Conservation (phyloP, 2,888 invertebrate genomes). For the Plutella xylostella region DNA sequence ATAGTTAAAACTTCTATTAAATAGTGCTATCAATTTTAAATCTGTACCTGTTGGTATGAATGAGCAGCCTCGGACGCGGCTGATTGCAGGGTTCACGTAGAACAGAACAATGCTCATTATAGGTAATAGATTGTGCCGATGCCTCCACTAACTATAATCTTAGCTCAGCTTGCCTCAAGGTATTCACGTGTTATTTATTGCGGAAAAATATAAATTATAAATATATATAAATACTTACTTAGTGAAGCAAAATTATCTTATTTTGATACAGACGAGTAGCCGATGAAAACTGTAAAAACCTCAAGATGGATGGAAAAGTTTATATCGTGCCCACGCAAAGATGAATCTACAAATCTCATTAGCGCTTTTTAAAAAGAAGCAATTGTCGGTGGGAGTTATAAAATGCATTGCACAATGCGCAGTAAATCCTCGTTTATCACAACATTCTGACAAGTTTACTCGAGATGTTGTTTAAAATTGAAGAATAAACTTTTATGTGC, state of each 20-base stretch:
- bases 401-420: conserved; percentile 2
- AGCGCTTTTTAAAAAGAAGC: too few species aligned
- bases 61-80: too few species aligned
- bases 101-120: conserved; percentile 1
- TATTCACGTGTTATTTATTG: background rate
- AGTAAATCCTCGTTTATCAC: conserved; percentile 6
- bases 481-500: too few species aligned
- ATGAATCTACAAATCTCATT: background rate
- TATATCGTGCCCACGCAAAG: too few species aligned
- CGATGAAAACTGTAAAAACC: too few species aligned
- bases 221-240: too few species aligned
- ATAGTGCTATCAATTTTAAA: too few species aligned
- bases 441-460: background rate
- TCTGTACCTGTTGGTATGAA: too few species aligned
- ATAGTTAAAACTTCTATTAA: too few species aligned
- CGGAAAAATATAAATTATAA: conserved; percentile 5
- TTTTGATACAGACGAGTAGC: too few species aligned
- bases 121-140: background rate
- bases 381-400: background rate
- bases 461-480: background rate
- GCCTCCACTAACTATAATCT: conserved; percentile 1
- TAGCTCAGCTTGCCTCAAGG: background rate
- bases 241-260: too few species aligned
- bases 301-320: too few species aligned
- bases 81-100: background rate